Evolutionary conservation across 2,797 vertebrate species (phyloP), one percentile per base, ranked within the genome.

Genomic region (Lacerta bilineata): DNA sequence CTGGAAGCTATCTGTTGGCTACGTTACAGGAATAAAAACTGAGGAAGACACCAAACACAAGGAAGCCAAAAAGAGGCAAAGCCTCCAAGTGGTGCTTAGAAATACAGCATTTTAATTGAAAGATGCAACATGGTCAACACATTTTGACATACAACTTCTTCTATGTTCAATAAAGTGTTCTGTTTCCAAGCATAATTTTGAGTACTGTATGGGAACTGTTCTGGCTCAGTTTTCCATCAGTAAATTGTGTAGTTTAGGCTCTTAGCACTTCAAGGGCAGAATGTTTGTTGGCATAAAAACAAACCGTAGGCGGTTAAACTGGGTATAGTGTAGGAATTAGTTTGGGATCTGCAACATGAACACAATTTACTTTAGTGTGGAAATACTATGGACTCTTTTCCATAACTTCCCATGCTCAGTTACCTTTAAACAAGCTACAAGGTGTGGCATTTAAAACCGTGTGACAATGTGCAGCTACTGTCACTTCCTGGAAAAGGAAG

Each of bases 401-500:
- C 46, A 23, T 29, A 10, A 66, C 61, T 72, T 91, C 25, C 88
- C 83, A 93, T 84, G 25, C 64, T 78, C 64, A 80, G 3, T 6
- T 76, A 78, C 66, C 39, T 88, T 84, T 68, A 69, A 90, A 74
- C 71, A 27, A 91, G 86, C 77, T 89, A 50, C 86, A 25, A 0
- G 77, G 66, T 0, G 2, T 0, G 82, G 84, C 66, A 90, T 75
- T 89, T 88, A 77, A 88, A 86, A 33, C 85, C 6, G 10, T 0
- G 1, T 0, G 75, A 86, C 50, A 85, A 74, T 68, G 3, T 0
- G 4, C 74, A 69, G 9, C 86, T 23, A 15, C 77, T 77, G 83
- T 5, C 71, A 86, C 4, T 91, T n/a, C 87, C 84, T 20, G 69
- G 92, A 50, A 89, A 89, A 88, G 86, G 88, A 90, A 90, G 87